Percentiles rank a stretch among this genome's conserved stretches.
Evolutionary conservation across 2,888 invertebrate species (phyloP).

Genomic region (Didymodactylos carnosus): DNA sequence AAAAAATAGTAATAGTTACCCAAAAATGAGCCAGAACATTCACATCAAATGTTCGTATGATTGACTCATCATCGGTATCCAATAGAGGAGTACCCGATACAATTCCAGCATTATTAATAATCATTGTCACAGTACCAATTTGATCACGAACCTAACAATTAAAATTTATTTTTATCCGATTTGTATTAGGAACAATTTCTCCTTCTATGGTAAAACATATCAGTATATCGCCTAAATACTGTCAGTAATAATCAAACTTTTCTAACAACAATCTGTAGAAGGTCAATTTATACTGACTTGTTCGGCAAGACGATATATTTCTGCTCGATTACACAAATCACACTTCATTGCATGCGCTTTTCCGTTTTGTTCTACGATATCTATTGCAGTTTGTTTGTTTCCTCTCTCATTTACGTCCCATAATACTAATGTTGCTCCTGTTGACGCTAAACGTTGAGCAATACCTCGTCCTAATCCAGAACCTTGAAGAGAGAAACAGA

Average conservation of each 20-base stretch:
- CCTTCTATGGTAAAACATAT: too few relatives aligned
- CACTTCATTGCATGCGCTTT: slow-evolving; percentile 22
- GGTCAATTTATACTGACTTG: too few relatives aligned
- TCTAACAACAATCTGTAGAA: too few relatives aligned
- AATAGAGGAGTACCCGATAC: slow-evolving; percentile 56
- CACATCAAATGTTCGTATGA: slow-evolving; percentile 66
- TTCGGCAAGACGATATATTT: slow-evolving; percentile 24
- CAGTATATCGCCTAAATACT: too few relatives aligned
- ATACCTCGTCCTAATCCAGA: slow-evolving; percentile 31
- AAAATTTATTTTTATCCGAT: too few relatives aligned
- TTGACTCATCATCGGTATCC: slow-evolving; percentile 61
- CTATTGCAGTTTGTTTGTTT: slow-evolving; percentile 23
- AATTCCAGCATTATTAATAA: slow-evolving; percentile 76
- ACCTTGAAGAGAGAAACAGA: slow-evolving; percentile 17
- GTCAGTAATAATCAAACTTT: too few relatives aligned
- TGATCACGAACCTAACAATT: too few relatives aligned
- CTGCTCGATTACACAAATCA: slow-evolving; percentile 25
- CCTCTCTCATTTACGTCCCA: slow-evolving; percentile 29
- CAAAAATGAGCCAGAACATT: slow-evolving; percentile 72
- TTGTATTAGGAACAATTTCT: too few relatives aligned
- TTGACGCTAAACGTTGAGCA: slow-evolving; percentile 25
- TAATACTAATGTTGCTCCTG: slow-evolving; percentile 25
- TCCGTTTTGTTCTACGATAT: slow-evolving; percentile 17
- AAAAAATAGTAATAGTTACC: slow-evolving; percentile 41
- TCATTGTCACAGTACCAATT: slow-evolving; percentile 55